Evolutionary conservation across 2,113 vertebrate genomes (phyloP).

Genomic region (Hydropotes inermis): DNA sequence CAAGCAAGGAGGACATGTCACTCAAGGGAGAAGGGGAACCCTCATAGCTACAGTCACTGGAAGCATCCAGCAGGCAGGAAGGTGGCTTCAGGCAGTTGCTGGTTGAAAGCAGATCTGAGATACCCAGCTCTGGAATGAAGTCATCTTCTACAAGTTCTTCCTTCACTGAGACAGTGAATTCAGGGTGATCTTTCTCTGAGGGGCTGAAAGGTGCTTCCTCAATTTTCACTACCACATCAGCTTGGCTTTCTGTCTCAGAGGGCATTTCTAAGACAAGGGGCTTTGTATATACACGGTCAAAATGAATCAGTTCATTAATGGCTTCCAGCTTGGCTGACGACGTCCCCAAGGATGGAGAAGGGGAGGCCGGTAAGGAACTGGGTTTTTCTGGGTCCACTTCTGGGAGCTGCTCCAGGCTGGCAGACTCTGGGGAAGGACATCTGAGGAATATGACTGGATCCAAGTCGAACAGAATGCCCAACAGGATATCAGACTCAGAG

Average conservation of each 20-base stretch:
- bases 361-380: constrained; percentile 90
- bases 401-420: constrained; percentile 82
- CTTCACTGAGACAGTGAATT: constrained; percentile 85
- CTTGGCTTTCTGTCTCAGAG: constrained; percentile 79
- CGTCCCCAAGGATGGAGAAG: constrained; percentile 93
- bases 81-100: constrained; percentile 82
- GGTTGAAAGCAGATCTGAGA: constrained; percentile 84
- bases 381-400: constrained; percentile 80
- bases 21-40: constrained; percentile 93
- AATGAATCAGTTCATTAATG: constrained; percentile 99
- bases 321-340: constrained; percentile 97
- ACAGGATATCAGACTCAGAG: constrained; percentile 95
- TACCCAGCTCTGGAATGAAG: constrained; percentile 82
- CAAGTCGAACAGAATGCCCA: constrained; percentile 97
- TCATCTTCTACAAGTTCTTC: constrained; percentile 89
- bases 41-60: constrained; percentile 94
- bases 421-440: constrained; percentile 81
- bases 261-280: constrained; percentile 84
- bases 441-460: constrained; percentile 94
- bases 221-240: constrained; percentile 81
- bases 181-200: constrained; percentile 63
- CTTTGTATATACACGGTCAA: constrained; percentile 97
- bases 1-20: constrained; percentile 90
- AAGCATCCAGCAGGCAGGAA: constrained; percentile 85
- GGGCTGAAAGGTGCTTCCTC: constrained; percentile 79